Conservation (phyloP, 2,797 vertebrate species). For the Staurois parvus region DNA sequence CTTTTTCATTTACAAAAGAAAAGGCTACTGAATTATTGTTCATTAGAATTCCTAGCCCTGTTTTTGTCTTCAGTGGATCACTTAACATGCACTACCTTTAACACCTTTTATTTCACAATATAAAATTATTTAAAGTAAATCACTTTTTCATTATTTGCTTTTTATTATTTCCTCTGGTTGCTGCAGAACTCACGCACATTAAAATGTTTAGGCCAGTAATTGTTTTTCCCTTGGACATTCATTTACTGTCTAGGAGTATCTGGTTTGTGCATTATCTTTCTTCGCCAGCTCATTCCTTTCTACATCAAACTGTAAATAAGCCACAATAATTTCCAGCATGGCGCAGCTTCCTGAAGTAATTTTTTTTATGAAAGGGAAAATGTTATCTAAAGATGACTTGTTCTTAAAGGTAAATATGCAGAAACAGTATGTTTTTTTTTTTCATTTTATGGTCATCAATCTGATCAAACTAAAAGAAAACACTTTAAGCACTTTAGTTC, state of each 20-base stretch:
- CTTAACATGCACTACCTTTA: not conserved
- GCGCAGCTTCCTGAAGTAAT: not conserved
- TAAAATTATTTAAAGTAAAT: constrained; percentile 4
- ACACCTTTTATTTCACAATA: not conserved
- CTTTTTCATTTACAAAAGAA: not conserved
- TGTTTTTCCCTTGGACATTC: constrained; percentile 23
- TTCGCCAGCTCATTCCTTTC: not conserved
- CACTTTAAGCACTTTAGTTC: too few species aligned
- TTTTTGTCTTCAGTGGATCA: not conserved
- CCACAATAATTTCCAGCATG: not conserved
- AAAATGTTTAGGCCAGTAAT: constrained; percentile 16
- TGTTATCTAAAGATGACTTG: not conserved
- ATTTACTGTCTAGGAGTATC: constrained; percentile 1
- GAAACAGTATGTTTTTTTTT: not conserved
- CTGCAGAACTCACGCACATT: constrained; percentile 4
- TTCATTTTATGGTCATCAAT: not conserved
- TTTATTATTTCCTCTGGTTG: not conserved
- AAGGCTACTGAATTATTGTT: not conserved
- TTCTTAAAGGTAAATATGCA: not conserved
- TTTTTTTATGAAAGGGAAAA: not conserved
- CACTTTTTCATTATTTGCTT: not conserved
- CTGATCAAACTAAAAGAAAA: not conserved
- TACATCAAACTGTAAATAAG: constrained; percentile 19
- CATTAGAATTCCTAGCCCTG: not conserved
- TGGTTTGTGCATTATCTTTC: constrained; percentile 32